Evolutionary conservation across 2,888 invertebrate genomes (phyloP).

Genomic region (Clunio marinus): DNA sequence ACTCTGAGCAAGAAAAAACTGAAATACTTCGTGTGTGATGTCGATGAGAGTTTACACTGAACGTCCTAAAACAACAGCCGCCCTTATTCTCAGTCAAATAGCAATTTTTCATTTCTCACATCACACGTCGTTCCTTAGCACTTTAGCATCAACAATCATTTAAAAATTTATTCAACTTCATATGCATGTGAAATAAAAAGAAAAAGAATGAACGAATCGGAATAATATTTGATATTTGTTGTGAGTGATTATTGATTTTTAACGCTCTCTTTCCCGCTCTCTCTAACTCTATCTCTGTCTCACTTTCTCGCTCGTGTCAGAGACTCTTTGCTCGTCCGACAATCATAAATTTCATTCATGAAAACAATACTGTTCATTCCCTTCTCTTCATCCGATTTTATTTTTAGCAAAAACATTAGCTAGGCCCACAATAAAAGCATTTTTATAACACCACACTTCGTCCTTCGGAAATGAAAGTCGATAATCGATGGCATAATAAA

Average conservation of each 20-base stretch:
- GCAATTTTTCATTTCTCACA: background rate
- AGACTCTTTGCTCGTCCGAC: background rate
- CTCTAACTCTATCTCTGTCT: too few species aligned
- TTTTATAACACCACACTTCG: constrained; percentile 2
- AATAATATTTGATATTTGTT: background rate
- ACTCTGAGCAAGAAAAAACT: too few species aligned
- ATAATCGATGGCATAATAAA: constrained; percentile 28
- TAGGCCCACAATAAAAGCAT: constrained; percentile 21
- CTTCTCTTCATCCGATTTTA: background rate
- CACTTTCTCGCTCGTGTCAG: background rate
- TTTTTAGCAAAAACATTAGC: too few species aligned
- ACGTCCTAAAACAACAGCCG: constrained; percentile 18
- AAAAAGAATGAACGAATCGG: background rate
- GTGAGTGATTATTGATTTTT: constrained; percentile 21
- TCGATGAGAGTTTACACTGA: background rate
- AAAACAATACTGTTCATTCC: background rate
- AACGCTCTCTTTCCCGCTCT: background rate
- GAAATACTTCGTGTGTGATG: constrained; percentile 18
- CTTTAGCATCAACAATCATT: constrained; percentile 22
- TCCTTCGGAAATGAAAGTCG: constrained; percentile 2
- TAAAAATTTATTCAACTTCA: background rate
- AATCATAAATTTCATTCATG: constrained; percentile 1
- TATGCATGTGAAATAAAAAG: constrained; percentile 16
- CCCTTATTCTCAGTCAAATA: background rate
- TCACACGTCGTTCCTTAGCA: constrained; percentile 1